Percentiles rank a stretch among this genome's conserved stretches.
Evolutionary conservation across 2,113 vertebrate genomes (phyloP).

Genomic region (Pseudopipra pipra): DNA sequence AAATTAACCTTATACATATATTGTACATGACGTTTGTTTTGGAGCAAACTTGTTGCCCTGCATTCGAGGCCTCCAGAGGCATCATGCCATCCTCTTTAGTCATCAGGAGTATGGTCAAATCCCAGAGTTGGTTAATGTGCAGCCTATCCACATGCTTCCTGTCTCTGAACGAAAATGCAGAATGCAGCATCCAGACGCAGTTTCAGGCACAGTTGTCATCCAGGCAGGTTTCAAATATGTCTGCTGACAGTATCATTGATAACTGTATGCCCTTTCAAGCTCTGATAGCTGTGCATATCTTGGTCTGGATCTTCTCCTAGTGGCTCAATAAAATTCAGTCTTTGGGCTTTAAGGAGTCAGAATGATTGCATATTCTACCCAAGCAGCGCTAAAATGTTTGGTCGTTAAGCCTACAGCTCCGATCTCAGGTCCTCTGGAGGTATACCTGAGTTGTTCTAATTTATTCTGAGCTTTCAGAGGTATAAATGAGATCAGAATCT

Average conservation of each 20-base stretch:
- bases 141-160: background rate
- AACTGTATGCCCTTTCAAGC: background rate
- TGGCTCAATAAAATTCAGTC: background rate
- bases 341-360: background rate
- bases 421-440: background rate
- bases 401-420: background rate
- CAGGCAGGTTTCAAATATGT: background rate
- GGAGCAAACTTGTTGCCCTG: conserved; percentile 49
- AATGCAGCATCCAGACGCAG: background rate
- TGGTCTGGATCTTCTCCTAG: background rate
- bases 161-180: background rate
- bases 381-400: background rate
- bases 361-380: background rate
- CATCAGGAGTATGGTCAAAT: conserved; percentile 54
- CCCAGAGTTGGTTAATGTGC: conserved; percentile 8
- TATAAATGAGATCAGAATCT: background rate
- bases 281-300: background rate
- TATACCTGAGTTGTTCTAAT: background rate
- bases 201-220: background rate
- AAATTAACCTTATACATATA: conserved; percentile 26
- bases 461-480: conserved; percentile 3
- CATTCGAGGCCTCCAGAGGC: conserved; percentile 50
- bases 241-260: background rate
- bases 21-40: conserved; percentile 64
- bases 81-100: conserved; percentile 43